A percentile compares a stretch with the other conserved stretches of the same genome.
phyloP scores from a whole-genome alignment of 2,113 vertebrate species.

The Phoxinus phoxinus region DNA sequence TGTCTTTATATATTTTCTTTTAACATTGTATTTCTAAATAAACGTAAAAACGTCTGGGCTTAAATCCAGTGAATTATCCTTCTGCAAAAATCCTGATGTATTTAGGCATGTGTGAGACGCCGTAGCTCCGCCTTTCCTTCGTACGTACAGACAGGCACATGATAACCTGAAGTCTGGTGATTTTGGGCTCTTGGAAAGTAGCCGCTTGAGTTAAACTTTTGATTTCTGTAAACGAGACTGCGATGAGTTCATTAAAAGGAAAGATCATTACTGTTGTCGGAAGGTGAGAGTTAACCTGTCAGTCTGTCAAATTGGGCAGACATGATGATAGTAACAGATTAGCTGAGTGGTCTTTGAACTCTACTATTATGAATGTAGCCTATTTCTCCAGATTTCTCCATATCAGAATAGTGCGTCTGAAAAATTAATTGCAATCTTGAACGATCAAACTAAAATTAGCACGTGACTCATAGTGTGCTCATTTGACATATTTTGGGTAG shows the following conservation, averaged over 20 bases:
- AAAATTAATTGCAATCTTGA: neutral
- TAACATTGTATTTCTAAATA: neutral
- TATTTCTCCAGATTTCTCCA: too few relatives aligned
- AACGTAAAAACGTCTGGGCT: neutral
- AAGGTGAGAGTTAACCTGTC: constrained; percentile 67
- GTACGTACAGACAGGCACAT: neutral
- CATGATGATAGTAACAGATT: neutral
- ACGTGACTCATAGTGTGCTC: neutral
- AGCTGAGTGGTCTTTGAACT: constrained; percentile 27
- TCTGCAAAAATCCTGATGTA: neutral
- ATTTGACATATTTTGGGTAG: too few relatives aligned
- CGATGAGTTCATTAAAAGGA: constrained; percentile 62
- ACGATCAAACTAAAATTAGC: neutral
- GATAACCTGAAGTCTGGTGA: constrained; percentile 50
- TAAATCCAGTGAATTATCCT: neutral
- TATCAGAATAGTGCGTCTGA: neutral
- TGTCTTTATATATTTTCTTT: too few relatives aligned
- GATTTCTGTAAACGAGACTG: neutral
- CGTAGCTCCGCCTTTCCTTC: constrained; percentile 33
- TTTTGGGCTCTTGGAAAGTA: neutral
- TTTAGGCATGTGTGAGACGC: constrained; percentile 43
- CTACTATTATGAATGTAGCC: neutral
- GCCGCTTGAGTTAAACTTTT: neutral
- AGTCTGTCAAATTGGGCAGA: neutral
- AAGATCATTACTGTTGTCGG: constrained; percentile 73